Conservation (phyloP, 2,113 vertebrate genomes). For the Acrocephalus arundinaceus region DNA sequence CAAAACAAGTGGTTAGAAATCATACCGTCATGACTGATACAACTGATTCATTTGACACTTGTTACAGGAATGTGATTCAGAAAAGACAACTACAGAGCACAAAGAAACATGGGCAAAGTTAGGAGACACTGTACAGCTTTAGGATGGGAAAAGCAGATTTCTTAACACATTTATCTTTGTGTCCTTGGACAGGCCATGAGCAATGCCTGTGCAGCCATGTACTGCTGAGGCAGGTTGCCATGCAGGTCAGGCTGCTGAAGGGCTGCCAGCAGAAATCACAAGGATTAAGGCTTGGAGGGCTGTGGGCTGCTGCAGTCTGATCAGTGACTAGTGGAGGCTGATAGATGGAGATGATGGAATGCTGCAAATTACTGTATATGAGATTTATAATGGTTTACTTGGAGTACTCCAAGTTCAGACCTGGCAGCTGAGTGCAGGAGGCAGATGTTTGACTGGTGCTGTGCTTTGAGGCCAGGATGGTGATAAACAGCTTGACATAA, state of each 20-base stretch:
- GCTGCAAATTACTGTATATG: not conserved
- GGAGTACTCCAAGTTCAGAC: not conserved
- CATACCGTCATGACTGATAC: not conserved
- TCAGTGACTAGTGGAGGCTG: not conserved
- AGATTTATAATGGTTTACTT: not conserved
- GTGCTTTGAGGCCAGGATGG: not conserved
- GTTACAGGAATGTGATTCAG: not conserved
- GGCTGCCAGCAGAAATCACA: not conserved
- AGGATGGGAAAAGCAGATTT: not conserved
- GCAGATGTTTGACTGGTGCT: not conserved
- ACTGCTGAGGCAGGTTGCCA: not conserved
- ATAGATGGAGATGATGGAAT: not conserved
- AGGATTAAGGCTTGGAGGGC: not conserved
- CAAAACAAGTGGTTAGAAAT: not conserved
- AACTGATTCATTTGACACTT: not conserved
- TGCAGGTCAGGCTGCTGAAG: not conserved
- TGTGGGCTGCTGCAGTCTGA: not conserved
- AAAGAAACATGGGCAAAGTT: not conserved
- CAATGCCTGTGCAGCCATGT: rapidly evolving
- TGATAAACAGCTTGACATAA: not conserved
- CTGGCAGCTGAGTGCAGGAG: not conserved
- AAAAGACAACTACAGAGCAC: not conserved
- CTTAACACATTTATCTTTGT: not conserved
- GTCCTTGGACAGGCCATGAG: not conserved
- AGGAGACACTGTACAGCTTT: not conserved